These are phyloP conservation scores for Trachelus troglodyta DNA, from an alignment of 2,888 invertebrate genomes.

Conservation along the genomic window DNA sequence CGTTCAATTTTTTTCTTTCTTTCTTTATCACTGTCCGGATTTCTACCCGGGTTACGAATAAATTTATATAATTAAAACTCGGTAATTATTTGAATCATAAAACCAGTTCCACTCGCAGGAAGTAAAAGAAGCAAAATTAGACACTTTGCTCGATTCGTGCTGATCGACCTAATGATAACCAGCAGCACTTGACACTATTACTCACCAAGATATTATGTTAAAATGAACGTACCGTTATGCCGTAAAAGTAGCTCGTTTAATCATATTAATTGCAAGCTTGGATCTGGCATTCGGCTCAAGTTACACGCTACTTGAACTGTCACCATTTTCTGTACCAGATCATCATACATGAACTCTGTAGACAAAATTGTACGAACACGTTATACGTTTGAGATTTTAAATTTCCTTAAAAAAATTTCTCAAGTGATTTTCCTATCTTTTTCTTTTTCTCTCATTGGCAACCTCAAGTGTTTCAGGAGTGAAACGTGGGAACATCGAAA, in stretches of 20 bases:
- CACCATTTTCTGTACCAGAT: neutral
- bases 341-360: neutral
- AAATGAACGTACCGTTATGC: slow-evolving; percentile 2
- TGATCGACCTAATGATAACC: neutral
- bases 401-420: neutral
- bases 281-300: neutral
- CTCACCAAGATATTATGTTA: slow-evolving; percentile 1
- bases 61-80: neutral
- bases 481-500: neutral
- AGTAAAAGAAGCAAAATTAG: neutral
- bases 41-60: neutral
- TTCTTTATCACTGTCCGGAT: neutral
- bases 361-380: neutral
- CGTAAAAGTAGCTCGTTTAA: neutral
- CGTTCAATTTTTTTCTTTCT: neutral
- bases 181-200: neutral
- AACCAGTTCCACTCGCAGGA: neutral
- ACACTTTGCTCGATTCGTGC: neutral
- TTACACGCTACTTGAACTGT: neutral
- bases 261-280: neutral
- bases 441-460: neutral
- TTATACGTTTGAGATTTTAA: neutral
- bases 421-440: neutral
- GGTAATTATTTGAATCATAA: neutral
- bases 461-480: neutral